These are phyloP conservation scores for Cisticola juncidis DNA, from an alignment of 2,113 vertebrate genomes.

Conservation along the genomic window DNA sequence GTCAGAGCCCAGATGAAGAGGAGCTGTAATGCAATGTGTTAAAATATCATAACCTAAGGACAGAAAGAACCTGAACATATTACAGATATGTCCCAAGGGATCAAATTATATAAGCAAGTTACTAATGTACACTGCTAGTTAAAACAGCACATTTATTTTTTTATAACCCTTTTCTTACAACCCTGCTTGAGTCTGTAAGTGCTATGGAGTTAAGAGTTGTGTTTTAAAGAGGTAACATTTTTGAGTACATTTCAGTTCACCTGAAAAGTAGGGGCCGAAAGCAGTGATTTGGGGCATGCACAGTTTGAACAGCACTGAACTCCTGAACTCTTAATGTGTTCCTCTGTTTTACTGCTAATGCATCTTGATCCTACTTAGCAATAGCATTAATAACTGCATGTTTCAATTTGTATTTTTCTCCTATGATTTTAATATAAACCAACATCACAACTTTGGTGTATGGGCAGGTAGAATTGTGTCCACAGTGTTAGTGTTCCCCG, in stretches of 20 bases:
- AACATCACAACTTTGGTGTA: not conserved
- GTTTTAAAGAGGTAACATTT: conserved; percentile 6
- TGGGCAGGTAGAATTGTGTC: not conserved
- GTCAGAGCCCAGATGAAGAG: not conserved
- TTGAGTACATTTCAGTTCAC: conserved; percentile 11
- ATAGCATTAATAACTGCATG: not conserved
- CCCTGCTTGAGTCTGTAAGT: not conserved
- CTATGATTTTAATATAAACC: not conserved
- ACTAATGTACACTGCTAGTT: not conserved
- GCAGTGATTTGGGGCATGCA: not conserved
- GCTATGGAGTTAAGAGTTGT: not conserved
- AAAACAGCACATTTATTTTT: not conserved
- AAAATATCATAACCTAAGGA: conserved; percentile 32
- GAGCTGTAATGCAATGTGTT: not conserved
- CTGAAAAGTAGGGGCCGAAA: not conserved
- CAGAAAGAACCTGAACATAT: not conserved
- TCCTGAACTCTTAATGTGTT: not conserved
- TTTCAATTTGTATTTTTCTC: not conserved
- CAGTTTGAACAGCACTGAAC: not conserved
- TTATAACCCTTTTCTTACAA: not conserved
- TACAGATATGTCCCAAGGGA: not conserved
- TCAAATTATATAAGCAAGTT: not conserved
- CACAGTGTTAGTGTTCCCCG: not conserved
- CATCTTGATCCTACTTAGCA: not conserved
- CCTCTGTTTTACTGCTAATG: not conserved